Conservation (phyloP, 2,888 invertebrate genomes). For the Apocheima hispidaria region DNA sequence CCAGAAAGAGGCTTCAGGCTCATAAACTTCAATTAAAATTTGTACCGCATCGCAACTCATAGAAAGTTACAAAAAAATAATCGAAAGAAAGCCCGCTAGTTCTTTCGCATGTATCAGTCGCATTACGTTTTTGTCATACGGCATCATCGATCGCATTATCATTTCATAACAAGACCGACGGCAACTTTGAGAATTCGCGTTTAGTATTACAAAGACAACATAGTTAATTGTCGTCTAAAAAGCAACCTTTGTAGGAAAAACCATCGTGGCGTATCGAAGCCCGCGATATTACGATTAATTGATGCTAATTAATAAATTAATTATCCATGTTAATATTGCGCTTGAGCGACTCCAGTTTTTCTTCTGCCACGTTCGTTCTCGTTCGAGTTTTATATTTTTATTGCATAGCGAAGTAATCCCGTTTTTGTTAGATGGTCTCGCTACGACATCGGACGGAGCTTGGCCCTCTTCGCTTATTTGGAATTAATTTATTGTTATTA, state of each 20-base stretch:
- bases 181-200: conserved; percentile 60
- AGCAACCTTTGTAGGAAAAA: conserved; percentile 72
- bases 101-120: conserved; percentile 51
- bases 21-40: conserved; percentile 35
- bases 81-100: conserved; percentile 59
- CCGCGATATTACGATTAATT: conserved; percentile 76
- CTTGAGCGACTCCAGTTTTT: conserved; percentile 73
- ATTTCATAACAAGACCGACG: conserved; percentile 63
- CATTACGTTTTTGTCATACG: conserved; percentile 48
- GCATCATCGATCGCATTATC: conserved; percentile 44
- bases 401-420: conserved; percentile 62
- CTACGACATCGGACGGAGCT: conserved; percentile 53
- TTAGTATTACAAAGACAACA: conserved; percentile 61
- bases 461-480: conserved; percentile 56
- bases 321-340: conserved; percentile 81
- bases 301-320: conserved; percentile 84
- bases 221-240: conserved; percentile 67
- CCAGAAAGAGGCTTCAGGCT: conserved; percentile 54
- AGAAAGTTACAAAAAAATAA: conserved; percentile 60
- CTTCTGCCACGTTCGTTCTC: conserved; percentile 65
- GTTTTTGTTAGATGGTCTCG: conserved; percentile 64
- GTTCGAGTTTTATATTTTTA: conserved; percentile 69
- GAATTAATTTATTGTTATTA: conserved; percentile 74
- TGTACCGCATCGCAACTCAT: conserved; percentile 45
- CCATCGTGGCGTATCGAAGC: conserved; percentile 69